Percentiles rank a stretch among this genome's conserved stretches.
Conservation (phyloP, 2,113 vertebrate species). For the Calidris pygmaea region DNA sequence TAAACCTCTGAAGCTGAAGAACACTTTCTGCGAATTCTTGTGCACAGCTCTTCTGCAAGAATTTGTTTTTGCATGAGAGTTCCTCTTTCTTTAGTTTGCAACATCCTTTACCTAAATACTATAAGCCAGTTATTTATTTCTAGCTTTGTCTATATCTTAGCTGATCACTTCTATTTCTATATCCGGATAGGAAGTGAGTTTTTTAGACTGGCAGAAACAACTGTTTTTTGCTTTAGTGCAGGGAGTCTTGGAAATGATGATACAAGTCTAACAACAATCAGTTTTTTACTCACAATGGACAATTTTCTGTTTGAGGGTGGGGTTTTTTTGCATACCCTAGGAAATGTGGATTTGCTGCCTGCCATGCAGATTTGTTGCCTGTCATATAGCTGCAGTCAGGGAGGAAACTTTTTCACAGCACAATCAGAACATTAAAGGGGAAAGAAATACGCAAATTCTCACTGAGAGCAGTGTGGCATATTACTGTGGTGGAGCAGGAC, state of each 20-base stretch:
- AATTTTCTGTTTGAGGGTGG: background rate
- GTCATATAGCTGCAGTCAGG: background rate
- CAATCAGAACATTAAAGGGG: background rate
- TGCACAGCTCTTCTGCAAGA: background rate
- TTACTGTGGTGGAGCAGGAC: background rate
- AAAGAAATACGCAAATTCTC: background rate
- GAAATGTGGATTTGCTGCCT: background rate
- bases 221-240: background rate
- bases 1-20: background rate
- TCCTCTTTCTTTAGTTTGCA: background rate
- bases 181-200: background rate
- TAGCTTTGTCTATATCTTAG: background rate
- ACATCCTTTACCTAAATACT: background rate
- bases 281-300: background rate
- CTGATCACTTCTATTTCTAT: background rate
- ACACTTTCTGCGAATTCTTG: background rate
- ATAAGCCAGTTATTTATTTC: background rate
- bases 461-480: rapidly evolving
- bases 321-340: background rate
- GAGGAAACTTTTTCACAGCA: background rate
- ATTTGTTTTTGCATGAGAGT: background rate
- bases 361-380: background rate
- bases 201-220: background rate
- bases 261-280: background rate
- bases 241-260: background rate